phyloP scores from a whole-genome alignment of 2,888 invertebrate genomes.

The Coenonympha glycerion region DNA sequence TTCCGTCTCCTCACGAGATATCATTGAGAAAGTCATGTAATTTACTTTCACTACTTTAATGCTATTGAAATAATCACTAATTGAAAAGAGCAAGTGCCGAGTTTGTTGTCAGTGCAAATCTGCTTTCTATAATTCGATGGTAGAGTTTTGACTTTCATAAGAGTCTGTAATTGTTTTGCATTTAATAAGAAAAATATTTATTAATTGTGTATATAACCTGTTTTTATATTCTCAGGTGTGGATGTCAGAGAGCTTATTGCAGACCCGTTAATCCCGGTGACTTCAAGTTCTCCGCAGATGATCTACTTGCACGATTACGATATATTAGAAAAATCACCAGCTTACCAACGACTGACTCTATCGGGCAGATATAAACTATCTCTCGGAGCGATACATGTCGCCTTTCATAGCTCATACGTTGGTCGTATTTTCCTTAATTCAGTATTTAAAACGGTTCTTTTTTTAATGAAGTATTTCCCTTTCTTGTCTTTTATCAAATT shows the following conservation, averaged over 20 bases:
- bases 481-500: conserved; percentile 80
- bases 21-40: no score
- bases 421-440: conserved; percentile 79
- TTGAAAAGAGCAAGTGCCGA: no score
- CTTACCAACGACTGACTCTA: conserved; percentile 56
- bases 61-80: no score
- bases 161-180: no score
- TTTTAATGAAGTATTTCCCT: conserved; percentile 80
- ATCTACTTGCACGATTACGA: conserved; percentile 61
- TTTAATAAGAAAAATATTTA: no score
- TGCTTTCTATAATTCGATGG: no score
- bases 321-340: conserved; percentile 53
- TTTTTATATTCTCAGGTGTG: conserved; percentile 43
- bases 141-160: no score
- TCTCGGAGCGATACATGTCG: conserved; percentile 32
- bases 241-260: conserved; percentile 39
- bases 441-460: conserved; percentile 74
- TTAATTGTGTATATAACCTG: background rate
- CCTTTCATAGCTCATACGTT: conserved; percentile 59
- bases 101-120: no score
- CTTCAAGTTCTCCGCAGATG: conserved; percentile 38
- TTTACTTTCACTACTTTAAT: no score
- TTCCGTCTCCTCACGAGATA: no score
- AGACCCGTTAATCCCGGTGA: conserved; percentile 41
- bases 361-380: conserved; percentile 47